Percentiles rank a stretch among this genome's conserved stretches.
Conservation (phyloP, 2,113 vertebrate genomes). For the Alligator sinensis region DNA sequence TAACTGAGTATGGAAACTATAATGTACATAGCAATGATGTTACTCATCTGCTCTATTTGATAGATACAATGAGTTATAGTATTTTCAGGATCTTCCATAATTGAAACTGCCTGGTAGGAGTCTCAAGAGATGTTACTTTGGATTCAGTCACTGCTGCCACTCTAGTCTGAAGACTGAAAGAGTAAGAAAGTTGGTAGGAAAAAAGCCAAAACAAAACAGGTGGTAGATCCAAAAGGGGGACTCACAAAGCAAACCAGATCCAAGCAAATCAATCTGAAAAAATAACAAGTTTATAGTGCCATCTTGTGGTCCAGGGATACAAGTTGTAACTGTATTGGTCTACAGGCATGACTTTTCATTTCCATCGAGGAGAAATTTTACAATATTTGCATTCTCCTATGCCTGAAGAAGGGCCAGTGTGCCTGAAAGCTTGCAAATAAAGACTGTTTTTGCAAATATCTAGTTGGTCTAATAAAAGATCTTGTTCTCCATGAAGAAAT, state of each 20-base stretch:
- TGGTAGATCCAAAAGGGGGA: background rate
- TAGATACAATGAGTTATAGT: rapidly evolving
- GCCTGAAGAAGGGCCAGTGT: no score
- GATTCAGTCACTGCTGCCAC: background rate
- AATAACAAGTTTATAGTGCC: slow-evolving; percentile 48
- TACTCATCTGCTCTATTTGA: rapidly evolving
- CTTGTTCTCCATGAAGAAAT: background rate
- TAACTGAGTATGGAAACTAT: background rate
- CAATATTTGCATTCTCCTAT: no score
- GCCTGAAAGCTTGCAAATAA: no score
- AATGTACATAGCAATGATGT: background rate
- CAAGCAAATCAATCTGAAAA: background rate
- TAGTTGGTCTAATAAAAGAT: no score
- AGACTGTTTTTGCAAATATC: no score
- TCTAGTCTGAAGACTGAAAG: rapidly evolving
- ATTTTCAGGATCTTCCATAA: background rate
- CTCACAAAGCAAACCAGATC: rapidly evolving
- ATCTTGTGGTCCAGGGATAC: slow-evolving; percentile 41
- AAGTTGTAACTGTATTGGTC: no score
- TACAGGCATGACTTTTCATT: no score
- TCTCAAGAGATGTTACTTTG: background rate
- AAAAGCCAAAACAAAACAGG: rapidly evolving
- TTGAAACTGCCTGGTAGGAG: background rate
- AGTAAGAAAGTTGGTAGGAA: background rate
- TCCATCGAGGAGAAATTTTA: no score